These are phyloP conservation scores for Cheilosia soror DNA, from an alignment of 2,888 invertebrate genomes.

Conservation along the genomic window DNA sequence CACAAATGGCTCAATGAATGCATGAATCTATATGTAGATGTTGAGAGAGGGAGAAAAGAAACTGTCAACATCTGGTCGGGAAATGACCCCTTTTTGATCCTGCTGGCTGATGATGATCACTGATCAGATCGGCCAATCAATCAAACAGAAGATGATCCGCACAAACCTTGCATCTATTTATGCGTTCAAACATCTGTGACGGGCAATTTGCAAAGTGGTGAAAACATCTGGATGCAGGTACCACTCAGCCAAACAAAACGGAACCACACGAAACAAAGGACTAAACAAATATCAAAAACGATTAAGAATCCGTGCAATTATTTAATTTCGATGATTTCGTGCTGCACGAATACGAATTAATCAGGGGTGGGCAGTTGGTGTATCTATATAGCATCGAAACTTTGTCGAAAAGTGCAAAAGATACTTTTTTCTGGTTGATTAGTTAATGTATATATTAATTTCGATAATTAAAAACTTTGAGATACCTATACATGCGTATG, in stretches of 20 bases:
- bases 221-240: slow-evolving; percentile 69
- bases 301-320: slow-evolving; percentile 61
- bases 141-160: slow-evolving; percentile 70
- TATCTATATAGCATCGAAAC: slow-evolving; percentile 19
- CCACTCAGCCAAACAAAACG: slow-evolving; percentile 6
- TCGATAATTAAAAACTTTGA: slow-evolving; percentile 61
- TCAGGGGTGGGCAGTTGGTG: slow-evolving; percentile 59
- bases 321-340: slow-evolving; percentile 64
- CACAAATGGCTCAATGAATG: slow-evolving; percentile 60
- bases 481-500: slow-evolving; percentile 40
- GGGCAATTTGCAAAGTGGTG: slow-evolving; percentile 55
- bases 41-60: slow-evolving; percentile 12
- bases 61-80: slow-evolving; percentile 71
- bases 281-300: slow-evolving; percentile 65
- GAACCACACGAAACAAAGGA: slow-evolving; percentile 45
- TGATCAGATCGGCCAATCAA: slow-evolving; percentile 74
- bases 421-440: slow-evolving; percentile 10
- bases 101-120: slow-evolving; percentile 65
- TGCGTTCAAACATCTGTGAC: slow-evolving; percentile 72
- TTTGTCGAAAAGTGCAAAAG: slow-evolving; percentile 38
- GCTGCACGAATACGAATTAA: slow-evolving; percentile 70
- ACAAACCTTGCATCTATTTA: slow-evolving; percentile 65
- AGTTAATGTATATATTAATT: slow-evolving; percentile 49
- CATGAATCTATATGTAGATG: slow-evolving; percentile 25
- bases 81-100: slow-evolving; percentile 67